These are phyloP conservation scores for Oncopodura yosiiana DNA, from an alignment of 1,140 invertebrate genomes.

Conservation along the genomic window DNA sequence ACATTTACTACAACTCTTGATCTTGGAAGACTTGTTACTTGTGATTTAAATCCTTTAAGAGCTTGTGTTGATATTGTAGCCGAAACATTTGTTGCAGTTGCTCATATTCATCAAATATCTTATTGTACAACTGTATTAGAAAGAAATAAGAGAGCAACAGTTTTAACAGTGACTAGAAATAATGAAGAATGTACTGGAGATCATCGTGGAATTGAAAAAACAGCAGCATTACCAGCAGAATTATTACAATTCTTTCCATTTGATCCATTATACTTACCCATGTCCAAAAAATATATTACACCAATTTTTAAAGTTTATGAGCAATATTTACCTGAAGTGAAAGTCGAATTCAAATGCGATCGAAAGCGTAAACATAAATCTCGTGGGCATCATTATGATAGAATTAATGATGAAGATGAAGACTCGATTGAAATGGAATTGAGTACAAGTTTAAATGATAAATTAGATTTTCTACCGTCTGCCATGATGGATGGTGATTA, in stretches of 20 bases:
- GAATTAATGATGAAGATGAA: neutral
- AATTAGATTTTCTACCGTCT: no score
- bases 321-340: constrained; percentile 20
- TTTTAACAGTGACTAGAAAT: constrained; percentile 42
- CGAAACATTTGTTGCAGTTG: constrained; percentile 71
- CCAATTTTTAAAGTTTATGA: constrained; percentile 23
- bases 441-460: constrained; percentile 6
- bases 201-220: constrained; percentile 40
- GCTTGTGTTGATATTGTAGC: constrained; percentile 65
- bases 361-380: no score
- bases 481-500: no score
- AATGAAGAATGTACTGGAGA: constrained; percentile 34
- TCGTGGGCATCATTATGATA: no score
- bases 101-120: constrained; percentile 75
- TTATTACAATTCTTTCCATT: constrained; percentile 67
- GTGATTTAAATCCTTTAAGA: constrained; percentile 72
- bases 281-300: constrained; percentile 12
- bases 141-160: constrained; percentile 59
- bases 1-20: constrained; percentile 68
- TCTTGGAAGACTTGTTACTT: constrained; percentile 69
- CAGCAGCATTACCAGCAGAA: constrained; percentile 40
- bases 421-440: constrained; percentile 30
- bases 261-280: constrained; percentile 60
- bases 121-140: constrained; percentile 87
- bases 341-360: constrained; percentile 22